phyloP scores from a whole-genome alignment of 2,888 invertebrate genomes.

The Magallana nippona region DNA sequence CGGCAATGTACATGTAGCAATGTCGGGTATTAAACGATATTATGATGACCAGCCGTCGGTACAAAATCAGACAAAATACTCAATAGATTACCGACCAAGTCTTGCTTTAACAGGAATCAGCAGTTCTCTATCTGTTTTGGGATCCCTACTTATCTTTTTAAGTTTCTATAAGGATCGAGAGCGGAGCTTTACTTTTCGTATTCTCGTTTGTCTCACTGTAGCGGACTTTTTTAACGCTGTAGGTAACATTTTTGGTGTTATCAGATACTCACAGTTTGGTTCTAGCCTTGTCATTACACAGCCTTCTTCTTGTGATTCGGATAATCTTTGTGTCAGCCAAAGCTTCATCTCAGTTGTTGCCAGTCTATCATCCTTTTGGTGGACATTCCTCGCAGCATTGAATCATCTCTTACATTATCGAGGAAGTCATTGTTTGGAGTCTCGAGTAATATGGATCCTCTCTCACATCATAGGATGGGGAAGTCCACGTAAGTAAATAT shows the following conservation, averaged over 20 bases:
- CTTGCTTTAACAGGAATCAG: background rate
- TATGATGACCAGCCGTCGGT: too few species aligned
- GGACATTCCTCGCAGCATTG: background rate
- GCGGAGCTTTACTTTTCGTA: background rate
- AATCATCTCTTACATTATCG: background rate
- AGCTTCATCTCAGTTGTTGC: background rate
- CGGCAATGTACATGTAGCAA: too few species aligned
- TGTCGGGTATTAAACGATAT: too few species aligned
- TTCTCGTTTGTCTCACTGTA: background rate
- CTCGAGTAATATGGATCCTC: background rate
- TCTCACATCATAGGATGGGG: background rate
- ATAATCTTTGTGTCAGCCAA: slow-evolving; percentile 3
- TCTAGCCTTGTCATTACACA: background rate
- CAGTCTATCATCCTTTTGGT: background rate
- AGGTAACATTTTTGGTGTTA: background rate
- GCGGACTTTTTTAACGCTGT: slow-evolving; percentile 1
- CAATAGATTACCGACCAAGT: background rate
- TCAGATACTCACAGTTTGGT: background rate
- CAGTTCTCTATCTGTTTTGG: background rate
- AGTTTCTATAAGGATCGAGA: background rate
- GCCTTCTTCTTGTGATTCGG: background rate
- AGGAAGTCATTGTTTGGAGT: background rate
- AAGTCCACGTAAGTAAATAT: background rate
- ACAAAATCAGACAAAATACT: background rate
- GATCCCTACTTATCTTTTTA: background rate